phyloP scores from a whole-genome alignment of 2,888 invertebrate species.

The Gymnosoma rotundatum region DNA sequence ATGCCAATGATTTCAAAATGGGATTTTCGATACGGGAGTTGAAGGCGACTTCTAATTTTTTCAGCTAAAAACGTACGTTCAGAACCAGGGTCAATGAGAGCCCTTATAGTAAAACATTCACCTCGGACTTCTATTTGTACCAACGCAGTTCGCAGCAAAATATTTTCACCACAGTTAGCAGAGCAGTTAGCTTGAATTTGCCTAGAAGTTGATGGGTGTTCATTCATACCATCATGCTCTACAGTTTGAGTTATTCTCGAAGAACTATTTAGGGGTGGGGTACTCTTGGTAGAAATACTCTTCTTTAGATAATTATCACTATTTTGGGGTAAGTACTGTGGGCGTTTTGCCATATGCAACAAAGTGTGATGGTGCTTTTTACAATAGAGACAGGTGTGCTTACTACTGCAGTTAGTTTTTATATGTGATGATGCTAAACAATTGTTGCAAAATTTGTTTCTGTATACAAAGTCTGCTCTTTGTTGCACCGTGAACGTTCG shows the following conservation, averaged over 20 bases:
- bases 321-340: not conserved
- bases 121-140: not conserved
- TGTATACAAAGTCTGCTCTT: not conserved
- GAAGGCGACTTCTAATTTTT: not conserved
- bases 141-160: not conserved
- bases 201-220: no score
- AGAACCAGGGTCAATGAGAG: slow-evolving; percentile 14
- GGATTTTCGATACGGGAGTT: slow-evolving; percentile 2
- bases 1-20: slow-evolving; percentile 23
- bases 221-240: no score
- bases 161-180: not conserved
- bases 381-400: not conserved
- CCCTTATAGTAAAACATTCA: not conserved
- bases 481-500: not conserved
- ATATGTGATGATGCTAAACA: not conserved
- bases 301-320: not conserved
- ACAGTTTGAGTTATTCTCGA: no score
- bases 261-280: no score
- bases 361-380: not conserved
- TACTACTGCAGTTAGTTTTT: not conserved
- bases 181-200: not conserved
- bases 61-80: slow-evolving; percentile 1
- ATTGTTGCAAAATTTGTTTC: slow-evolving; percentile 6
- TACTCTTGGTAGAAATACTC: not conserved
- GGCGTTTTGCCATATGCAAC: not conserved